Evolutionary conservation across 2,113 vertebrate genomes (phyloP), one percentile per base, ranked within the genome.

Genomic region (Ia io): DNA sequence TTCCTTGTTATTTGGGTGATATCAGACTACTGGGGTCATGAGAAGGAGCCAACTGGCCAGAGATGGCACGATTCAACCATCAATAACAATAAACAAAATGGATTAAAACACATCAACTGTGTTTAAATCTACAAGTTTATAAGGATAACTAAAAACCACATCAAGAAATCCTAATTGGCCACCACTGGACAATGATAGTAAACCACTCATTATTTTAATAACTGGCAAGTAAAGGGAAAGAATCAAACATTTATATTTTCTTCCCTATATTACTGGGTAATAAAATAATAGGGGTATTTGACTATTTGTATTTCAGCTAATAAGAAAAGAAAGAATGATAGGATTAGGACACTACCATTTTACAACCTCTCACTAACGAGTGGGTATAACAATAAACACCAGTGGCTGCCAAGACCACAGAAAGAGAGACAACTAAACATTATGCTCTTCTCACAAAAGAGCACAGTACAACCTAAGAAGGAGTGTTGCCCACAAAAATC

Each of bases 71-170:
- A 63, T 77, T 28, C 6, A 86, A 67, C 35, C 47, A 74, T 42
- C 35, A 63, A 70, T 32, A 83, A 79, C 71, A 67, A 83, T 47
- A 74, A 79, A 59, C 5, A 80, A 93, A 91, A 76, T 25, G 22
- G 22, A 78, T 67, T 10, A 28, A 92, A 83, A 84, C 17, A 80
- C 9, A 89, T 6, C 9, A 37, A 47, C 49, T 71, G 51, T 32
- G 28, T 51, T 73, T 71, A 79, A 76, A 65, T 35, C 9, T 9
- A 53, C 13, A 44, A 78, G 9, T 84, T 97, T 88, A 49, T 9
- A 93, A 94, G 79, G 59, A 47, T 35, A 84, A 87, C 30, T 63
- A 53, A 92, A 93, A 63, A 49, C 88, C 85, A 73, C 53, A 61
- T 83, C 4, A 59, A 37, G 3, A 77, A 16, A 7, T 17, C 35